Base-by-base conservation (phyloP, 2,797 vertebrate genomes). In the Alca torda region DNA sequence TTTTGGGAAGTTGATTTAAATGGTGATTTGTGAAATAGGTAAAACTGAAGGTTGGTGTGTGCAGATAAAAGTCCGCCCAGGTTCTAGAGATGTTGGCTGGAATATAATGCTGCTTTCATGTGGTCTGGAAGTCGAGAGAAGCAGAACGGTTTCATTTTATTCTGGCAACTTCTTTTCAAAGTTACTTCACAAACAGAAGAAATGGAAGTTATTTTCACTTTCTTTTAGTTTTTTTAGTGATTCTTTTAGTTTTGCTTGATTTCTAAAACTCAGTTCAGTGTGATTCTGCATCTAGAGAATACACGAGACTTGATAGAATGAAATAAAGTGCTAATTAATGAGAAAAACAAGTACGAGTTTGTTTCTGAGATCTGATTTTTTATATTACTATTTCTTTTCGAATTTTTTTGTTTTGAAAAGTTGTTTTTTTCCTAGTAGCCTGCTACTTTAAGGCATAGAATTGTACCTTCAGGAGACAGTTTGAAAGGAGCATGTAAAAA, bases 401-500 rank as follows among this genome's bases (percentile, higher is more conserved):
- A 5, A 1, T 26, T 10, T 31, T 25, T 84, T 68, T 31, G 4
- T 83, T 91, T 54, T 50, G n/a, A 50, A 4, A 75, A 64, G 61
- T 68, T 87, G 9, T 6, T n/a, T 35, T 68, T 65, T 77, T 60
- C 14, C 23, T 84, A 57, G 46, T 65, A 51, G 28, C 19, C 37
- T 81, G 6, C 31, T 95, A 7, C 59, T 84, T 92, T 50, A 69
- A 84, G 50, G 23, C 33, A 26, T 19, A 51, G 24, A 28, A 10
- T 37, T 50, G 3, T n/a, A 20, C 53, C 59, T 94, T 86, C 50
- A 84, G 68, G 43, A 91, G 65, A 21, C 23, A 30, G 11, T 73
- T 81, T 51, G 33, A 69, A 79, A 93, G 77, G 50, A 76, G 31
- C 39, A 35, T 76, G 93, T 94, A 68, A 90, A 90, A 91, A 80